phyloP scores from a whole-genome alignment of 64 coral and sea anemone genomes.

The Dendrophyllia cribrosa region DNA sequence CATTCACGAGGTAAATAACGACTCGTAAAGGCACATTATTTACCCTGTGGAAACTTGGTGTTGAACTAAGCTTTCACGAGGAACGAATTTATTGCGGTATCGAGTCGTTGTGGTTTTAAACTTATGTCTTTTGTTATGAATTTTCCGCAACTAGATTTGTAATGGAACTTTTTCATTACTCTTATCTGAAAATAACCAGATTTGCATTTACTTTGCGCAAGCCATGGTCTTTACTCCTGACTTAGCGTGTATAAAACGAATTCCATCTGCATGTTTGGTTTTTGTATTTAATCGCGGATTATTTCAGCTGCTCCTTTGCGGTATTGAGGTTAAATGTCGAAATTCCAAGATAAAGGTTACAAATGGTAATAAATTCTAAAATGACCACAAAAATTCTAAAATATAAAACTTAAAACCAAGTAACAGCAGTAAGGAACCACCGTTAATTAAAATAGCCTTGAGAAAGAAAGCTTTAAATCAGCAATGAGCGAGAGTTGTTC shows the following conservation, averaged over 20 bases:
- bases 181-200: slow-evolving; percentile 14
- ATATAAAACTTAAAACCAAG: background rate
- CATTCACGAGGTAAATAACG: no score
- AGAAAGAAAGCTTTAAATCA: no score
- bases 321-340: slow-evolving; percentile 21
- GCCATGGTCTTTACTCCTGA: background rate
- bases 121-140: background rate
- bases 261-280: slow-evolving; percentile 31
- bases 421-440: no score
- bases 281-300: slow-evolving; percentile 16
- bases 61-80: background rate
- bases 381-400: slow-evolving; percentile 25
- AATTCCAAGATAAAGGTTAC: slow-evolving; percentile 39
- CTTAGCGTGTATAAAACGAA: background rate
- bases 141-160: slow-evolving; percentile 9
- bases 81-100: background rate
- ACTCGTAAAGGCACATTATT: no score
- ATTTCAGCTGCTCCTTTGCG: slow-evolving; percentile 35
- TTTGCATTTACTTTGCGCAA: slow-evolving; percentile 7
- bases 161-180: slow-evolving; percentile 21
- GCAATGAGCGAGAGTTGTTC: no score
- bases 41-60: no score
- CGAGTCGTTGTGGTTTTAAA: slow-evolving; percentile 6
- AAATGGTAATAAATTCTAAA: slow-evolving; percentile 26
- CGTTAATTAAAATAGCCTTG: no score